These are phyloP conservation scores for Spongilla lacustris DNA, from an alignment of 37 sponge, comb jelly and placozoan species.

Conservation along the genomic window DNA sequence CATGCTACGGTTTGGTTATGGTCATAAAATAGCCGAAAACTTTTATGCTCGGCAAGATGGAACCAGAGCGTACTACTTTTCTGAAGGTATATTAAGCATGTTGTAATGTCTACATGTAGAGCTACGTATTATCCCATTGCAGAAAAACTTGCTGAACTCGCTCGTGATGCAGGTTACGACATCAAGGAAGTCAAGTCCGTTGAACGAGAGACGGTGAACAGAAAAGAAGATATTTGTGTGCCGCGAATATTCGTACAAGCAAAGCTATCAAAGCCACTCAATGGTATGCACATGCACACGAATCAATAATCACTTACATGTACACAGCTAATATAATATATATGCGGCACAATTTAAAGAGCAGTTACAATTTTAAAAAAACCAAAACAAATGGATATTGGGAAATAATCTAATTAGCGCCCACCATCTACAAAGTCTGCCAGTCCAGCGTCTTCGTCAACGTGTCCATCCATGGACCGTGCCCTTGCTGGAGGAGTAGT, in stretches of 20 bases:
- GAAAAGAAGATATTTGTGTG: conserved; percentile 79
- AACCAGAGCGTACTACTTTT: conserved; percentile 96
- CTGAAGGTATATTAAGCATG: conserved; percentile 64
- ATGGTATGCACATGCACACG: background rate
- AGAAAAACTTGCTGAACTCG: conserved; percentile 77
- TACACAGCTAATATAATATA: background rate
- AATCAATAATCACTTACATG: background rate
- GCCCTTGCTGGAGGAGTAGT: too few relatives aligned
- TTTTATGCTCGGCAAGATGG: conserved; percentile 97
- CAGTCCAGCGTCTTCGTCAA: background rate
- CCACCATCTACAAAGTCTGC: background rate
- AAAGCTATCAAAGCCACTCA: conserved; percentile 53
- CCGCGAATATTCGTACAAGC: conserved; percentile 91
- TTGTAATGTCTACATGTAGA: background rate
- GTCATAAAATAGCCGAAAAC: conserved; percentile 93
- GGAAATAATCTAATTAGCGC: background rate
- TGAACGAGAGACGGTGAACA: conserved; percentile 87
- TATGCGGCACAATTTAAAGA: background rate
- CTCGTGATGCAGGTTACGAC: conserved; percentile 64
- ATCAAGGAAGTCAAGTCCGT: conserved; percentile 63
- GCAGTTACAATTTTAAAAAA: background rate
- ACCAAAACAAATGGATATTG: too few relatives aligned
- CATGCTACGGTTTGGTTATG: conserved; percentile 89
- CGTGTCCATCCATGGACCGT: background rate
- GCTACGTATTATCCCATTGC: background rate